These are phyloP conservation scores for Nezara viridula DNA, from an alignment of 2,888 invertebrate species.

Conservation along the genomic window DNA sequence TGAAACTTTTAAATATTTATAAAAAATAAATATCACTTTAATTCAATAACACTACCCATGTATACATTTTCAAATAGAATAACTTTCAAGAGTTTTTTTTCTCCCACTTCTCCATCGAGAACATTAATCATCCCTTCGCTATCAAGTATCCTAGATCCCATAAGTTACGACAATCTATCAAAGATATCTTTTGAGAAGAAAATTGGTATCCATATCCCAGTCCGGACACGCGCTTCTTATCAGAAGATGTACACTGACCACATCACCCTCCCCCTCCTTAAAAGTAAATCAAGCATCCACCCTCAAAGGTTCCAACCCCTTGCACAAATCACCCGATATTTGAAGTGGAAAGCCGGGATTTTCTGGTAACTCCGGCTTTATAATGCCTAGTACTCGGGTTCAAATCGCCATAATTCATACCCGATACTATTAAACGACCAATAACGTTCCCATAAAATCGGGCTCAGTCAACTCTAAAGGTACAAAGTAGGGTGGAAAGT, in stretches of 20 bases:
- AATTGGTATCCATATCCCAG: neutral
- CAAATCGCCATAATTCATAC: neutral
- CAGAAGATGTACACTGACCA: conserved; percentile 27
- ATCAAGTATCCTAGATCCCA: neutral
- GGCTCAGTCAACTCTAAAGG: neutral
- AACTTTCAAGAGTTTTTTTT: no score
- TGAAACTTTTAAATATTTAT: no score
- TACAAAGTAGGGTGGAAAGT: conserved; percentile 22
- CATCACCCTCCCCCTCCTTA: neutral
- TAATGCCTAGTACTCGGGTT: neutral
- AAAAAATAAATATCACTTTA: no score
- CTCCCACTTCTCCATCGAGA: neutral
- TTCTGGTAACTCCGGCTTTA: neutral
- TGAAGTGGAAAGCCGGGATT: neutral
- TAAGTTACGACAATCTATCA: neutral
- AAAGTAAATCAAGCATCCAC: conserved; percentile 4
- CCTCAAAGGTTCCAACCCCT: neutral
- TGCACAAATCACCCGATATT: neutral
- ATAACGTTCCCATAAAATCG: neutral
- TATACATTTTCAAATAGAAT: no score
- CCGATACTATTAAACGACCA: neutral
- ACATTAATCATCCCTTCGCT: neutral
- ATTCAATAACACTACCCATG: no score
- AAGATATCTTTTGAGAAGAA: neutral
- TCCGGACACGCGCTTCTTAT: neutral